Evolutionary conservation across 2,888 invertebrate species (phyloP), one percentile per base, ranked within the genome.

Genomic region (Germaria angustata): DNA sequence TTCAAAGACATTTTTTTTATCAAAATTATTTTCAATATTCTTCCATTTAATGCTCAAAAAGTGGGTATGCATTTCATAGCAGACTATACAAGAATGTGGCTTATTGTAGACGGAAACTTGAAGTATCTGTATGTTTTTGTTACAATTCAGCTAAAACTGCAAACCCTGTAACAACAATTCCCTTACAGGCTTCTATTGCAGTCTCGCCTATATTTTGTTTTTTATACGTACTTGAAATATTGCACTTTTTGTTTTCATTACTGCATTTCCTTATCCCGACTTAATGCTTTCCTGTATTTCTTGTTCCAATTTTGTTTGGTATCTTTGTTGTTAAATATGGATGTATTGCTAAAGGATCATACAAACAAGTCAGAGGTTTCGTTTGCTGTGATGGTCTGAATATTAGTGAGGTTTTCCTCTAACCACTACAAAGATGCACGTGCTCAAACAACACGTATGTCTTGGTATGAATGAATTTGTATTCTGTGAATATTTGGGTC

Each of bases 181-280:
- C 17, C n/a, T 11, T 46, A 17, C 7, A 20, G 17, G 17, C 39
- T 44, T 20, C n/a, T 59, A 17, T 41, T 17, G 49, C 61, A 32
- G 46, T 68, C 57, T 63, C 55, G 55, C 51, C 51, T 39, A 20
- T 61, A 46, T 69, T 55, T 36, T 65, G 22, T 72, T 63, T 72
- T 34, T 72, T 59, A 63, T 73, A 68, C 72, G 17, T 63, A 69
- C 69, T 81, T 78, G 68, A 65, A 68, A 78, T 69, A 78, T 81
- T 75, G 59, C n/a, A 68, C 15, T 41, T 72, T 65, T 71, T 59
- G 39, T 57, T 63, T 76, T 71, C 71, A 65, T 71, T 66, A 79
- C 79, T 82, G 82, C 82, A 82, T 82, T 82, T 82, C 82, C 79
- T 79, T 75, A 79, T 82, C 73, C 81, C 55, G 34, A 53, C 65